Evolutionary conservation across 2,113 vertebrate genomes (phyloP).

Genomic region (Falcunculus frontatus): DNA sequence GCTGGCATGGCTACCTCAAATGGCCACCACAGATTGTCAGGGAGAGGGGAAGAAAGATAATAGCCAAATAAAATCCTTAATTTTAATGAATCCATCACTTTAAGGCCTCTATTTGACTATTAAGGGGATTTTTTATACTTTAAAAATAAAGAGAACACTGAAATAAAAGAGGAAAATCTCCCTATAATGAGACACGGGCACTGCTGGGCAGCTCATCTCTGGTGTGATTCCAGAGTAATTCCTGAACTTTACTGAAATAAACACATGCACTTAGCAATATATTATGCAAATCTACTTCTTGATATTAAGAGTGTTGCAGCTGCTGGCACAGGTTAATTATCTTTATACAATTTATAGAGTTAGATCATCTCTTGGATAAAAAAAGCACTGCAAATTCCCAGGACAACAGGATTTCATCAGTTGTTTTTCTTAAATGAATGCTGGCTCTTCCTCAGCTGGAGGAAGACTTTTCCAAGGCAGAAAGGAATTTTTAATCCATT

Average conservation of each 20-base stretch:
- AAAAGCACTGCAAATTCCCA: background rate
- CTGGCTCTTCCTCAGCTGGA: background rate
- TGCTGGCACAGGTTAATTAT: background rate
- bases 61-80: background rate
- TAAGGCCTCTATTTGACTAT: background rate
- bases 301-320: background rate
- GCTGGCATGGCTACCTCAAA: constrained; percentile 57
- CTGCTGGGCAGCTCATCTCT: background rate
- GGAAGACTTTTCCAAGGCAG: background rate
- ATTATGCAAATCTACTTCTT: background rate
- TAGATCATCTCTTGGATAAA: background rate
- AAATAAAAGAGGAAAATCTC: background rate
- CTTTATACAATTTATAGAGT: background rate
- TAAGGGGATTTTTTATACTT: background rate
- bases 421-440: background rate
- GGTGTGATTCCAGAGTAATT: background rate
- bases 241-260: background rate
- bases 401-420: background rate
- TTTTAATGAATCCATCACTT: background rate
- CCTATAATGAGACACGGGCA: background rate
- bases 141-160: background rate
- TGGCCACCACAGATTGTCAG: constrained; percentile 34
- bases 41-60: background rate
- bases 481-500: background rate
- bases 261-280: background rate